Conservation (phyloP, 2,797 vertebrate species). For the Helostoma temminkii region DNA sequence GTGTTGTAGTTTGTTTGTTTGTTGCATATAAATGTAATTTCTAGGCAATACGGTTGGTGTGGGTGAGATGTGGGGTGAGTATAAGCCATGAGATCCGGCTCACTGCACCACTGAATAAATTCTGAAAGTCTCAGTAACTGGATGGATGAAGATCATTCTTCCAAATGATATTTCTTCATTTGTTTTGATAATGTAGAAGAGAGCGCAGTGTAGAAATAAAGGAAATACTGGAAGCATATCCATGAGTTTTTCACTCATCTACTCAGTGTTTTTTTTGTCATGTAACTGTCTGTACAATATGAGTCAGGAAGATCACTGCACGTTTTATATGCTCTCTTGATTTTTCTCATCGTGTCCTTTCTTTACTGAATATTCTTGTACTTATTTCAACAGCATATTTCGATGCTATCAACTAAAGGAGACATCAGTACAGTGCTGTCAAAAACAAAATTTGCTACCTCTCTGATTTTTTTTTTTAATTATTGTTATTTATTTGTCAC, state of each 20-base stretch:
- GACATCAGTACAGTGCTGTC: too few relatives aligned
- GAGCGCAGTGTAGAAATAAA: too few relatives aligned
- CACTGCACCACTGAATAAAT: too few relatives aligned
- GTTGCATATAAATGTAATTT: too few relatives aligned
- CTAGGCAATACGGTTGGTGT: too few relatives aligned
- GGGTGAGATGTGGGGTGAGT: background rate
- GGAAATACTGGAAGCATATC: too few relatives aligned
- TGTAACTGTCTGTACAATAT: too few relatives aligned
- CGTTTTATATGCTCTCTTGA: background rate
- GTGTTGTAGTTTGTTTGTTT: too few relatives aligned
- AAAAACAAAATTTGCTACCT: too few relatives aligned
- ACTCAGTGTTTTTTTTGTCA: background rate
- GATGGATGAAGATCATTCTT: background rate
- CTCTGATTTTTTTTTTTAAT: too few relatives aligned
- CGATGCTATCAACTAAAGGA: conserved; percentile 1
- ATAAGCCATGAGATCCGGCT: background rate
- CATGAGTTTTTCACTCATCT: background rate
- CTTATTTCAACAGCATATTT: conserved; percentile 5
- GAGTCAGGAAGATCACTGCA: background rate
- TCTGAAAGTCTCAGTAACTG: background rate
- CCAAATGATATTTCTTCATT: background rate
- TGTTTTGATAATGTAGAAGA: background rate
- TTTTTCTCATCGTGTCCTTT: background rate
- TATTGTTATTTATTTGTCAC: too few relatives aligned
- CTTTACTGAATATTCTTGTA: background rate